Percentiles rank a stretch among this genome's conserved stretches.
Conservation (phyloP, 2,888 invertebrate genomes). For the Plagiodera versicolora region DNA sequence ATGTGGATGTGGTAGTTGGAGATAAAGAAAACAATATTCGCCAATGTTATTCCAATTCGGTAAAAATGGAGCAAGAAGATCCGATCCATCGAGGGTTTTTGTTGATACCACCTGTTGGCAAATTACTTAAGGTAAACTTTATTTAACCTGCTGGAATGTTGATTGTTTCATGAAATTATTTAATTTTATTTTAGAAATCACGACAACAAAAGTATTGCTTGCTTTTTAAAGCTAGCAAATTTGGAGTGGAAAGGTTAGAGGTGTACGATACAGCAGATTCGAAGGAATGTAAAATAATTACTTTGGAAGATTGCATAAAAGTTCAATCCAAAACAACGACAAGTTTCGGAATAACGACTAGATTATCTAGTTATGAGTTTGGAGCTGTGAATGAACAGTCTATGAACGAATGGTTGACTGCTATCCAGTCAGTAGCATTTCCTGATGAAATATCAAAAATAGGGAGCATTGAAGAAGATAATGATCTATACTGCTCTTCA, state of each 20-base stretch:
- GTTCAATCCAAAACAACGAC: conserved; percentile 68
- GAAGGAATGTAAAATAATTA: conserved; percentile 63
- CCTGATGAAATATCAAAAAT: conserved; percentile 62
- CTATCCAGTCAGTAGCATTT: conserved; percentile 81
- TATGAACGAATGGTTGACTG: conserved; percentile 75
- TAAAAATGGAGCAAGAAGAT: conserved; percentile 72
- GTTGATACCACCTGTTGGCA: conserved; percentile 75
- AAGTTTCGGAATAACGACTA: conserved; percentile 71
- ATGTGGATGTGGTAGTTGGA: conserved; percentile 31
- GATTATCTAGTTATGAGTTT: conserved; percentile 60
- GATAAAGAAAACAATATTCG: conserved; percentile 20
- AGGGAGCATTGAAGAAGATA: conserved; percentile 78
- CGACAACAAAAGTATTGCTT: conserved; percentile 80
- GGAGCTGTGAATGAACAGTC: conserved; percentile 71
- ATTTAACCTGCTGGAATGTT: background rate
- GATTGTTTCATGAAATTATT: background rate
- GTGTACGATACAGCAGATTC: conserved; percentile 76
- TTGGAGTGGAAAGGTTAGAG: conserved; percentile 83
- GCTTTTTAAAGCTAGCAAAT: conserved; percentile 79
- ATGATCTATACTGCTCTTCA: conserved; percentile 85
- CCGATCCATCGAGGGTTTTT: conserved; percentile 76
- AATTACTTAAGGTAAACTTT: conserved; percentile 69
- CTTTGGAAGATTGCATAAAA: conserved; percentile 86
- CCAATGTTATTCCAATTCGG: conserved; percentile 7
- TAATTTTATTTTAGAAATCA: conserved; percentile 68